Evolutionary conservation across 2,888 invertebrate genomes (phyloP).

Genomic region (Tinea semifulvella): DNA sequence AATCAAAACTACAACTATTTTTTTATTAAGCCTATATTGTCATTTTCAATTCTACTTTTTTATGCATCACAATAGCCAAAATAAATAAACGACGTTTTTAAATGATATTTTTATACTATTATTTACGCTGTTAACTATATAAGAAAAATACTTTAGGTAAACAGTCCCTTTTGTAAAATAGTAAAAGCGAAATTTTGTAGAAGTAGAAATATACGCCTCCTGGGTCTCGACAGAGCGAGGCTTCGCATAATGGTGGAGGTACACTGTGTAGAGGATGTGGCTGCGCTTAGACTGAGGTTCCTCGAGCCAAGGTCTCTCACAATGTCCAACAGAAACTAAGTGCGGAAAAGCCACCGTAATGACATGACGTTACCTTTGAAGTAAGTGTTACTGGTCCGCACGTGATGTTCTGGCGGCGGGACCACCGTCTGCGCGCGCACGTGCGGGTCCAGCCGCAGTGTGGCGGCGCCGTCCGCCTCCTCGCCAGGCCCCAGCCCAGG

Average conservation of each 20-base stretch:
- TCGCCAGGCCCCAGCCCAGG: background rate
- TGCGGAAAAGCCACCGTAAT: too few species aligned
- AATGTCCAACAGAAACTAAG: too few species aligned
- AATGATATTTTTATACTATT: too few species aligned
- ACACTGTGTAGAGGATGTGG: too few species aligned
- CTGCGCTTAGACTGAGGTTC: too few species aligned
- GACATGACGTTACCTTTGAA: slow-evolving; percentile 28
- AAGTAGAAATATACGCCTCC: background rate
- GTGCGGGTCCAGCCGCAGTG: slow-evolving; percentile 69
- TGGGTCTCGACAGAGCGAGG: background rate
- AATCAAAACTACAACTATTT: background rate
- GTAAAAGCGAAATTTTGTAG: slow-evolving; percentile 8
- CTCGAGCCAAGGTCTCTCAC: too few species aligned
- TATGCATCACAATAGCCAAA: too few species aligned
- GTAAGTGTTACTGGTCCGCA: slow-evolving; percentile 15
- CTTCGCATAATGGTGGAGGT: background rate
- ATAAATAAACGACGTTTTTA: too few species aligned
- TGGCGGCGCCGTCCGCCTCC: slow-evolving; percentile 44
- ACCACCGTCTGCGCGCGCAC: slow-evolving; percentile 64
- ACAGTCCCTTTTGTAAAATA: too few species aligned
- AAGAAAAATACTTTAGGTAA: too few species aligned
- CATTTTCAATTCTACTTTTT: too few species aligned
- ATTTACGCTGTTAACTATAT: too few species aligned
- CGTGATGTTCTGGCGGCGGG: slow-evolving; percentile 28
- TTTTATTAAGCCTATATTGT: slow-evolving; percentile 23